Conservation (phyloP, 2,797 vertebrate species). For the Muscicapa striata region DNA sequence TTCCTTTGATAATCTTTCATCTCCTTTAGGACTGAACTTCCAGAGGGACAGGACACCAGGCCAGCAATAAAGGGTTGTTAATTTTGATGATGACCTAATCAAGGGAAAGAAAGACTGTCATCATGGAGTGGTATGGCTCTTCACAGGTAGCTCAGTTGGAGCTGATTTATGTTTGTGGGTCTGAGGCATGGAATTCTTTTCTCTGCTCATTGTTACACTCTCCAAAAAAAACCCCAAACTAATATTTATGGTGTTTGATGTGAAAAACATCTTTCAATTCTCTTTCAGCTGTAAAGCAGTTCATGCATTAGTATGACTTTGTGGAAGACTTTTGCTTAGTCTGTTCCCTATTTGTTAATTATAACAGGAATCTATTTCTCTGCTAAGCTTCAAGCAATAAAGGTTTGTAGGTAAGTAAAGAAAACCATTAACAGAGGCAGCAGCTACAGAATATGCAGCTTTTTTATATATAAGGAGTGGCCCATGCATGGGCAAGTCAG, state of each 20-base stretch:
- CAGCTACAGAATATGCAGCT: not conserved
- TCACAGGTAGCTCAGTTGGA: not conserved
- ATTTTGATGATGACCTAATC: not conserved
- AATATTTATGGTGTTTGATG: not conserved
- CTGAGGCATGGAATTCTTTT: not conserved
- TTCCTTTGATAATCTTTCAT: not conserved
- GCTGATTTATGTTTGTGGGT: not conserved
- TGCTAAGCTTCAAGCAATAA: not conserved
- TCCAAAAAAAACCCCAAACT: not conserved
- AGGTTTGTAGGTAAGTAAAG: not conserved
- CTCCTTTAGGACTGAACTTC: not conserved
- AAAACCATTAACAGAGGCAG: not conserved
- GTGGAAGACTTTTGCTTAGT: not conserved
- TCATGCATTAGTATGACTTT: not conserved
- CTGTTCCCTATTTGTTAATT: not conserved
- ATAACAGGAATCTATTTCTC: not conserved
- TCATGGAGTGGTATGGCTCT: not conserved
- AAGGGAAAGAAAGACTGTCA: not conserved
- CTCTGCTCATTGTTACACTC: not conserved
- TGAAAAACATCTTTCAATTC: not conserved
- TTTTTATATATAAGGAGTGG: not conserved
- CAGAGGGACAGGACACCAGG: not conserved
- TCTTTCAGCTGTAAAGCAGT: not conserved
- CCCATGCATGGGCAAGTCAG: not conserved
- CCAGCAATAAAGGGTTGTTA: not conserved